These are phyloP conservation scores for Sycophaga agraensis DNA, from an alignment of 1,140 invertebrate species.

Conservation along the genomic window DNA sequence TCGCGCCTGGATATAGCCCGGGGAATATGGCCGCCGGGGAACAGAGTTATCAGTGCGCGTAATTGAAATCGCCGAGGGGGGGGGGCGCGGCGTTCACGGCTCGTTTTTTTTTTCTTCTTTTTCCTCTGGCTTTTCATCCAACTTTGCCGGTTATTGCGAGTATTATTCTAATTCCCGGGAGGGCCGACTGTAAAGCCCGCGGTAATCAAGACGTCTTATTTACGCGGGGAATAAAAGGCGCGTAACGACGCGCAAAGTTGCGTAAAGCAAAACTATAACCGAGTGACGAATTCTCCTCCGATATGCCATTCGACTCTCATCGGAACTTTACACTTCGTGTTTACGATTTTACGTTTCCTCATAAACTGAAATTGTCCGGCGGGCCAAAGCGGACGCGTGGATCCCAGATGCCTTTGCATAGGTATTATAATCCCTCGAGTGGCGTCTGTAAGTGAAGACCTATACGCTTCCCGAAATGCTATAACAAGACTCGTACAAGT, in stretches of 20 bases:
- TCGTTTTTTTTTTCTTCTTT: too few species aligned
- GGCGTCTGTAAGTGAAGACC: neutral
- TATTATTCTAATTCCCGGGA: too few species aligned
- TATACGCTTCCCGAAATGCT: neutral
- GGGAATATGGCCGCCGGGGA: neutral
- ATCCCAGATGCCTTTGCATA: conserved; percentile 24
- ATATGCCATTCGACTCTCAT: too few species aligned
- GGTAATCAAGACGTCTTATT: too few species aligned
- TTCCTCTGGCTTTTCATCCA: neutral
- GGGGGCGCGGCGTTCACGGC: neutral
- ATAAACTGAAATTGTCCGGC: conserved; percentile 42
- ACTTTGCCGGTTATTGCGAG: too few species aligned
- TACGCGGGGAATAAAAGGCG: conserved; percentile 8
- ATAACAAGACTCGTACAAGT: neutral
- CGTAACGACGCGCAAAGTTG: neutral
- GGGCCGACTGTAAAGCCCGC: too few species aligned
- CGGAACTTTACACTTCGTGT: conserved; percentile 41
- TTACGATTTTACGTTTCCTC: conserved; percentile 44
- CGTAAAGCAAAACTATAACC: too few species aligned
- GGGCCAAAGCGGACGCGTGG: conserved; percentile 32
- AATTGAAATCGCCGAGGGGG: neutral
- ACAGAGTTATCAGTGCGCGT: neutral
- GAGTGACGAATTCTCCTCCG: conserved; percentile 38
- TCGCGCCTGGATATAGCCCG: neutral
- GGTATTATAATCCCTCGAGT: conserved; percentile 21